Evolutionary conservation across 2,888 invertebrate genomes (phyloP).

Genomic region (Epistrophella euchroma): DNA sequence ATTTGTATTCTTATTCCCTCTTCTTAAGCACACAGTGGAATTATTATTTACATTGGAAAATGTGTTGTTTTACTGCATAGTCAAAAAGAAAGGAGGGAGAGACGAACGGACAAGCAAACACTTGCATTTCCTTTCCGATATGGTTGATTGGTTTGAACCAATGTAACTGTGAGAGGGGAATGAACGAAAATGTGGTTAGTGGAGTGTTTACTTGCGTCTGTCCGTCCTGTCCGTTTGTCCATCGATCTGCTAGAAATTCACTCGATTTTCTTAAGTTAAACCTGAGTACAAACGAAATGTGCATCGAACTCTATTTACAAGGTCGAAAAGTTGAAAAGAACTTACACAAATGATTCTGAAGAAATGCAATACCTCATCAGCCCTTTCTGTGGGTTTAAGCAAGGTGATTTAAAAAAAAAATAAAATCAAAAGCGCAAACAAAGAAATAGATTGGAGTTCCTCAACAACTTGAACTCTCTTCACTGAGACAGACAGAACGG

Average conservation of each 20-base stretch:
- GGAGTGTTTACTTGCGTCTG: constrained; percentile 27
- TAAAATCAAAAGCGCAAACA: constrained; percentile 18
- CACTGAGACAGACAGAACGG: too few relatives aligned
- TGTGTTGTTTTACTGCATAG: background rate
- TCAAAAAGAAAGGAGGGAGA: too few relatives aligned
- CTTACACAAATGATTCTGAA: constrained; percentile 57
- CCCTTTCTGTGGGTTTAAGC: background rate
- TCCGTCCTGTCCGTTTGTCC: background rate
- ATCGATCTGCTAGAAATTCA: background rate
- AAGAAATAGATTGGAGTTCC: constrained; percentile 24
- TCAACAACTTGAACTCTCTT: constrained; percentile 17
- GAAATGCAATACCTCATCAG: constrained; percentile 20
- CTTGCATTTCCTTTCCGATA: constrained; percentile 72
- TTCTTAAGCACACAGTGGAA: constrained; percentile 8
- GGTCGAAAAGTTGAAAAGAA: constrained; percentile 68
- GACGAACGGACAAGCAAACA: constrained; percentile 46
- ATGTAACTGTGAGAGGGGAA: constrained; percentile 49
- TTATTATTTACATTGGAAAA: constrained; percentile 3
- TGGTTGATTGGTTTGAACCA: constrained; percentile 70
- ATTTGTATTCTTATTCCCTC: constrained; percentile 32
- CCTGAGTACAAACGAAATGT: constrained; percentile 28
- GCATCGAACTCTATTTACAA: constrained; percentile 67
- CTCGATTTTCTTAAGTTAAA: constrained; percentile 8
- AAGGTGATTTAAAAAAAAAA: constrained; percentile 1
- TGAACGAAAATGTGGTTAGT: constrained; percentile 64